A percentile compares a stretch with the other conserved stretches of the same genome.
Conservation (phyloP, 2,797 vertebrate genomes). For the Hozukius guyotensis region DNA sequence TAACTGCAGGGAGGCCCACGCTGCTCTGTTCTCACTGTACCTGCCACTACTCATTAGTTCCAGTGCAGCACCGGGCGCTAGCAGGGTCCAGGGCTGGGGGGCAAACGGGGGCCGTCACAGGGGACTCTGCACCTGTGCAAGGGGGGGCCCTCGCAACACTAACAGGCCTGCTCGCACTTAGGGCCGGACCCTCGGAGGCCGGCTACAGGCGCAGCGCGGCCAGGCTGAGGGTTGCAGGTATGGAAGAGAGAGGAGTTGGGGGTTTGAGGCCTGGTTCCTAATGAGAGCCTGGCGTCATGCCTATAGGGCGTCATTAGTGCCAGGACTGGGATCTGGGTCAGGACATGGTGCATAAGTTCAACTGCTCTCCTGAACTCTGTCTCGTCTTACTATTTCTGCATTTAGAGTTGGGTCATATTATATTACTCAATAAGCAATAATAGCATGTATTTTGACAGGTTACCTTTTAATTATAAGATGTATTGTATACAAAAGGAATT, state of each 20-base stretch:
- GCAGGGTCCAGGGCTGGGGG: slow-evolving; percentile 76
- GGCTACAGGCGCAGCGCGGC: slow-evolving; percentile 64
- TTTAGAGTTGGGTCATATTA: slow-evolving; percentile 19
- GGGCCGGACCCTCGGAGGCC: slow-evolving; percentile 71
- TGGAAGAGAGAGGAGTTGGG: slow-evolving; percentile 49
- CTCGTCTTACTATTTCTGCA: slow-evolving; percentile 3
- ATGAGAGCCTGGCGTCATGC: slow-evolving; percentile 81
- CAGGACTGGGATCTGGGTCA: slow-evolving; percentile 84
- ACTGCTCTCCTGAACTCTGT: slow-evolving; percentile 44
- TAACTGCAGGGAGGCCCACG: slow-evolving; percentile 68
- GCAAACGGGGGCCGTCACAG: slow-evolving; percentile 63
- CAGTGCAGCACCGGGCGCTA: slow-evolving; percentile 82
- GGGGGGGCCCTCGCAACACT: slow-evolving; percentile 63
- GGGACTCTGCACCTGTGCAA: slow-evolving; percentile 88
- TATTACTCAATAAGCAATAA: neutral
- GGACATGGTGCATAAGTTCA: slow-evolving; percentile 69
- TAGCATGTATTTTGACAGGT: neutral
- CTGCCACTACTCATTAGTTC: slow-evolving; percentile 93
- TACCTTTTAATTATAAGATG: neutral
- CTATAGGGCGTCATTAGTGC: slow-evolving; percentile 85
- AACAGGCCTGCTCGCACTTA: slow-evolving; percentile 44
- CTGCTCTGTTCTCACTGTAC: slow-evolving; percentile 71
- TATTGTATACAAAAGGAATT: neutral
- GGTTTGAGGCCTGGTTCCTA: slow-evolving; percentile 73
- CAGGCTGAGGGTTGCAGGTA: slow-evolving; percentile 54